Conservation (phyloP, 2,888 invertebrate genomes). For the Clivina fossor region DNA sequence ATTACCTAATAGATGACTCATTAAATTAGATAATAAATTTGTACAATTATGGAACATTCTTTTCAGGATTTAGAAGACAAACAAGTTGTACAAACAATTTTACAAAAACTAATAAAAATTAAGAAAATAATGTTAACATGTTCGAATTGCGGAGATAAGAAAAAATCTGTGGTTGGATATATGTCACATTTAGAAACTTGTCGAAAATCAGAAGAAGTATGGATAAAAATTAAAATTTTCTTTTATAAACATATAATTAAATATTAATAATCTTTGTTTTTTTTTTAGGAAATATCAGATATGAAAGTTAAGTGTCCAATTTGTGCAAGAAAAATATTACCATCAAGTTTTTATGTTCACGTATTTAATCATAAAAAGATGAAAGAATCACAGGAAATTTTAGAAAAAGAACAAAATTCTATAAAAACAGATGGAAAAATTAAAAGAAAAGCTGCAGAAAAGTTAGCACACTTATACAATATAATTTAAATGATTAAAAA, state of each 20-base stretch:
- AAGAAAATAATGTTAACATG: constrained; percentile 56
- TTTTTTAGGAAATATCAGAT: constrained; percentile 42
- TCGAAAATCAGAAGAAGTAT: constrained; percentile 57
- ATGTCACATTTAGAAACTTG: constrained; percentile 64
- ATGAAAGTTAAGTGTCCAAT: background rate
- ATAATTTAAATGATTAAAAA: no score
- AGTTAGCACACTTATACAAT: constrained; percentile 47
- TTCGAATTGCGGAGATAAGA: constrained; percentile 55
- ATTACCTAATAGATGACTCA: background rate
- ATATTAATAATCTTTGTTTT: constrained; percentile 1
- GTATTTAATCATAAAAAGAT: constrained; percentile 38
- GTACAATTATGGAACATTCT: constrained; percentile 19
- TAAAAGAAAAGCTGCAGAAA: constrained; percentile 54
- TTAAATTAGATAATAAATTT: background rate
- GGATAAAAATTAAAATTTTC: background rate
- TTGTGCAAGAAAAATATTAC: constrained; percentile 53
- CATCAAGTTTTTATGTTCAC: constrained; percentile 56
- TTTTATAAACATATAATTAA: background rate
- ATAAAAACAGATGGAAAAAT: constrained; percentile 22
- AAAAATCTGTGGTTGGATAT: constrained; percentile 61
- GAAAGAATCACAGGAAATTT: constrained; percentile 40
- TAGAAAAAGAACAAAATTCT: constrained; percentile 25
- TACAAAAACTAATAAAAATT: constrained; percentile 54
- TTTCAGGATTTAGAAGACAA: constrained; percentile 60
- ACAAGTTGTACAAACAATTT: constrained; percentile 53